Base-by-base conservation (phyloP, 2,113 vertebrate species). In the Engystomops pustulosus region DNA sequence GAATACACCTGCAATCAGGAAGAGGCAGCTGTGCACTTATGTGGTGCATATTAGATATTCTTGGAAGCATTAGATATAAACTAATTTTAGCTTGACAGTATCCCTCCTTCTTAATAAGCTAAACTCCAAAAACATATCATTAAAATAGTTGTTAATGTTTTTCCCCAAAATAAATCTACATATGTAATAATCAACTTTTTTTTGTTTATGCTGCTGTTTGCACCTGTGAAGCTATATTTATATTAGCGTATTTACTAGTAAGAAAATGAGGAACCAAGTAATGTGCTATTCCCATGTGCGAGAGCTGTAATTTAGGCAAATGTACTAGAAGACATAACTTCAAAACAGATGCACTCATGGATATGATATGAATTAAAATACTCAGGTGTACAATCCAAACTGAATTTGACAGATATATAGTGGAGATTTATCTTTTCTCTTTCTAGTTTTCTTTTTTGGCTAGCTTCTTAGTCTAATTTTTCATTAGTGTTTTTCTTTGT, bases 141-240 rank as follows among this genome's bases (percentile, higher is more conserved):
- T 67, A 67, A 36, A 67, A 67, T 67, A 17, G 9, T 36, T 67
- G 36, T 67, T 67, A 67, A 36, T 67, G 27, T 65, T 67, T 65
- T 67, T 67, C 3, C 30, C 62, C 6, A 67, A 62, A 67, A 36
- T 36, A 67, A 67, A 67, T 67, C 62, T 67, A 67, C 62, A 67
- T 67, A 34, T 67, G 62, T 67, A 67, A 67, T 67, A 7, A 67
- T 18, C 62, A 30, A 67, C 62, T 67, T 67, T 62, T 41, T 20
- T 20, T 34, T 67, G 32, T 17, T 10, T 36, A 36, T 34, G 62
- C 62, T 65, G 60, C 27, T 36, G 62, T 67, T 67, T 34, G 62
- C 62, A 67, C 62, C 62, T 67, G 62, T 36, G 32, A 67, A 67
- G 15, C 32, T 36, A 20, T 32, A 65, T 36, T 36, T 11, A 36